Conservation (phyloP, 1,140 invertebrate genomes). For the Manduca sexta region DNA sequence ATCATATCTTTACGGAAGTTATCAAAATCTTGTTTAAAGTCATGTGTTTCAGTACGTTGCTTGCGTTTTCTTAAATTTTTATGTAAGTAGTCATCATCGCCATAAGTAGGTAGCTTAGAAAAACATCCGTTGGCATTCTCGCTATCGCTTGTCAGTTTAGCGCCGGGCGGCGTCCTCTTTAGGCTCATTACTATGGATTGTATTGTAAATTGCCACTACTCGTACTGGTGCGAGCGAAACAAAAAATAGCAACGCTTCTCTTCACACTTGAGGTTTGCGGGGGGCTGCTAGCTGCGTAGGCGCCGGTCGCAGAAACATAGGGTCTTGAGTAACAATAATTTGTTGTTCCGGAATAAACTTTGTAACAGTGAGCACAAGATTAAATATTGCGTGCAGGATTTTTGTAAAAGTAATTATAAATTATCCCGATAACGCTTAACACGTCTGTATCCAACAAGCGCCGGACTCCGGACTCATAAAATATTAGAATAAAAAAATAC, state of each 20-base stretch:
- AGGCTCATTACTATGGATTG: no score
- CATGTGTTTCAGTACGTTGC: slow-evolving; percentile 5
- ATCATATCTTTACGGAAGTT: slow-evolving; percentile 9
- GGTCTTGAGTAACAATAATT: no score
- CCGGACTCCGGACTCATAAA: no score
- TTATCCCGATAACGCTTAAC: background rate
- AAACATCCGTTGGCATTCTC: no score
- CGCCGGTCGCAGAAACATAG: background rate
- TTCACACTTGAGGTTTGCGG: background rate
- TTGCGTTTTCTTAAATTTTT: slow-evolving; percentile 6
- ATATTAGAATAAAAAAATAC: no score
- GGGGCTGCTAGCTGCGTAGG: background rate
- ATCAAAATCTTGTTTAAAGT: slow-evolving; percentile 7
- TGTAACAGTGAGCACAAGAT: background rate
- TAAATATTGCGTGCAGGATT: no score
- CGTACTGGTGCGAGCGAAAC: background rate
- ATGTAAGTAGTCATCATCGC: background rate
- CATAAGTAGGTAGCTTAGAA: no score
- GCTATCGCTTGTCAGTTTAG: no score
- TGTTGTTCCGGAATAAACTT: background rate
- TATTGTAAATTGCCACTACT: no score
- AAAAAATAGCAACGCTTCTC: slow-evolving; percentile 3
- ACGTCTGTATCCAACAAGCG: slow-evolving; percentile 4
- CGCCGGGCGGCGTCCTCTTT: no score
- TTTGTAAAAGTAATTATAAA: background rate